Conservation (phyloP, 2,797 vertebrate genomes). For the Ceryle rudis region DNA sequence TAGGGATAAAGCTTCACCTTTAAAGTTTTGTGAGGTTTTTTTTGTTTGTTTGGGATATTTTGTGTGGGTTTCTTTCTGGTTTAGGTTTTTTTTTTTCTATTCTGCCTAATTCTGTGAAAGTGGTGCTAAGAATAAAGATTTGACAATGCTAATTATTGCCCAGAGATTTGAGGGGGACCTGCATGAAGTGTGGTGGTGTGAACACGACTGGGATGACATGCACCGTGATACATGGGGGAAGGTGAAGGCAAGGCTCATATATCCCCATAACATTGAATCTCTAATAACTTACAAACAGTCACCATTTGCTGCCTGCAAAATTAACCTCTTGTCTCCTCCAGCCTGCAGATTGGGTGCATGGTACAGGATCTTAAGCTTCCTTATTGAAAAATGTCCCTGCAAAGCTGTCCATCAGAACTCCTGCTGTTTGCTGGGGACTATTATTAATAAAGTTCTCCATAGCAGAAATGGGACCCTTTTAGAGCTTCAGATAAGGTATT, state of each 20-base stretch:
- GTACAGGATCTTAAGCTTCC: background rate
- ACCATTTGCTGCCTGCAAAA: background rate
- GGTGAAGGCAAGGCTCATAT: conserved; percentile 25
- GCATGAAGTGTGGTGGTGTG: background rate
- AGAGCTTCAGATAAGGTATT: conserved; percentile 33
- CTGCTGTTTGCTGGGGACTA: background rate
- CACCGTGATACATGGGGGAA: background rate
- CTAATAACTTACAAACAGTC: background rate
- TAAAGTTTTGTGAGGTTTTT: background rate
- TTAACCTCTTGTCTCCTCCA: conserved; percentile 19
- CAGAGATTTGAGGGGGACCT: background rate
- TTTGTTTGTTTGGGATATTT: too few relatives aligned
- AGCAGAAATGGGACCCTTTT: conserved; percentile 32
- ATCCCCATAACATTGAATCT: background rate
- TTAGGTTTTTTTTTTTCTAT: background rate
- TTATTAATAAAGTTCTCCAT: conserved; percentile 57
- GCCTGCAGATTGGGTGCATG: background rate
- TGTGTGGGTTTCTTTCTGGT: background rate
- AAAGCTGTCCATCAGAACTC: conserved; percentile 35
- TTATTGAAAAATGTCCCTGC: background rate
- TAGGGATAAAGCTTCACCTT: background rate
- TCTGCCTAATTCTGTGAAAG: background rate
- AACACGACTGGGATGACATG: background rate
- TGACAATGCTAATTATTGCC: background rate
- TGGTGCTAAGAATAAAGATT: background rate